phyloP scores from a whole-genome alignment of 2,113 vertebrate genomes.

The Tragelaphus strepsiceros region DNA sequence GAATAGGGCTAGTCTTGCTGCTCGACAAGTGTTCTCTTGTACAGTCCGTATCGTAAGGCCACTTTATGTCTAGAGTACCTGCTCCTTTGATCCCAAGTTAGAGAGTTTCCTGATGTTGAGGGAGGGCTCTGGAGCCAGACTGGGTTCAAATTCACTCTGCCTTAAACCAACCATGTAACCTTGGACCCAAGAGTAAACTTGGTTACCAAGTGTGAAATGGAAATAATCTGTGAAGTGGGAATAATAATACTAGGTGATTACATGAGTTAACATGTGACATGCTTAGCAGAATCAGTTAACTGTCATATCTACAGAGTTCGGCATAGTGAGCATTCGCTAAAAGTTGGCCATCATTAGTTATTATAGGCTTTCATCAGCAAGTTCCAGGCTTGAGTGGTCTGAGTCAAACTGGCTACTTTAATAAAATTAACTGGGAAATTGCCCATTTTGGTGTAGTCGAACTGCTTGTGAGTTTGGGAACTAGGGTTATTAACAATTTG shows the following conservation, averaged over 20 bases:
- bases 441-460: not conserved
- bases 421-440: not conserved
- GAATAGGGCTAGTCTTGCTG: not conserved
- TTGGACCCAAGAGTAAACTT: not conserved
- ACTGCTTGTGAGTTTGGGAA: not conserved
- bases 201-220: not conserved
- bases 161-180: not conserved
- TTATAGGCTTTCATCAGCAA: not conserved
- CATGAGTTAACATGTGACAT: not conserved
- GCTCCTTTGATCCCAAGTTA: not conserved
- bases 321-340: not conserved
- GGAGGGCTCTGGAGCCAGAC: not conserved
- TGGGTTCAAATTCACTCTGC: slow-evolving; percentile 1
- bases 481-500: not conserved
- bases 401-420: not conserved
- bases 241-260: not conserved
- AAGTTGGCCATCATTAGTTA: not conserved
- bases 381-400: not conserved
- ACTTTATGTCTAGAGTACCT: not conserved
- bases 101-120: not conserved
- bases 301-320: not conserved
- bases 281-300: not conserved
- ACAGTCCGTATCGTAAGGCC: not conserved
- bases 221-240: not conserved
- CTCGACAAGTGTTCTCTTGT: not conserved